Conservation (phyloP, 1,140 invertebrate species). For the Atta texana region DNA sequence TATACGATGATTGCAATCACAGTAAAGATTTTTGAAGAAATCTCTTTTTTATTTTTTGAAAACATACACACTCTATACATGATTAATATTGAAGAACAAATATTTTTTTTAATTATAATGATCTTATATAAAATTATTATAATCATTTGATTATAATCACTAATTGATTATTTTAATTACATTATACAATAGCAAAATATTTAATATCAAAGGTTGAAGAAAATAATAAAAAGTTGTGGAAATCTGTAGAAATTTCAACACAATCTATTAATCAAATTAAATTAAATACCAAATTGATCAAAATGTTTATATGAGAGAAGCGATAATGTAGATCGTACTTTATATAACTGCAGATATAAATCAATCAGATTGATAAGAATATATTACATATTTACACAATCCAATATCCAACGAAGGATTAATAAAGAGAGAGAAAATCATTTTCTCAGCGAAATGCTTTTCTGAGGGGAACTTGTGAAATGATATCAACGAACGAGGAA, state of each 20-base stretch:
- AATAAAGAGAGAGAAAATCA: conserved; percentile 45
- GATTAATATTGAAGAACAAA: background rate
- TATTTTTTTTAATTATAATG: background rate
- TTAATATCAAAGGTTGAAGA: background rate
- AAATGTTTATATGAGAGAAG: background rate
- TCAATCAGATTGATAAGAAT: conserved; percentile 19
- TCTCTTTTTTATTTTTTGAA: background rate
- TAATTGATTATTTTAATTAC: background rate
- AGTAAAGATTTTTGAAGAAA: background rate
- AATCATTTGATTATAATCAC: too few relatives aligned
- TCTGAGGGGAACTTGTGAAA: conserved; percentile 31
- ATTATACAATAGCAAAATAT: background rate
- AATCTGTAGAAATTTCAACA: background rate
- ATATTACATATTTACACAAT: conserved; percentile 22
- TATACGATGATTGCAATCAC: background rate
- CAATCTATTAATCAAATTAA: background rate
- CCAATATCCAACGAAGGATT: conserved; percentile 45
- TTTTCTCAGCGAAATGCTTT: conserved; percentile 33
- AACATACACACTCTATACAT: background rate
- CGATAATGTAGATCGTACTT: background rate
- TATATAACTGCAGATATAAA: background rate
- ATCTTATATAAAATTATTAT: too few relatives aligned
- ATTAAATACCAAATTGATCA: background rate
- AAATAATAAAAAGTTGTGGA: background rate
- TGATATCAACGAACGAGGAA: conserved; percentile 59